Evolutionary conservation across 92 coral and sea anemone species (phyloP).

Genomic region (Parazoanthus atlanticus): DNA sequence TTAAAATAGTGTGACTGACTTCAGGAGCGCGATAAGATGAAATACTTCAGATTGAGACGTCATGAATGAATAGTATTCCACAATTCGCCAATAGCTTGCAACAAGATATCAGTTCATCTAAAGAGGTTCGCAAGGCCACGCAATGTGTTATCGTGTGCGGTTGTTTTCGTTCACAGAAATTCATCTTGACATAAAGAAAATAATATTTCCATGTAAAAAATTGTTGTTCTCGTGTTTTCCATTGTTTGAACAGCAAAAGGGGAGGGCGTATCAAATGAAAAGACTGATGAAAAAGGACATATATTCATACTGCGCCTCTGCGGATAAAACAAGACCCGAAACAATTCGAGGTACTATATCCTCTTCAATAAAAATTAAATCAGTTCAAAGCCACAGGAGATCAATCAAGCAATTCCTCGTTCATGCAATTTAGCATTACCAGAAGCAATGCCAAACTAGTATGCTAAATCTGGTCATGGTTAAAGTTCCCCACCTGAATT

Average conservation of each 20-base stretch:
- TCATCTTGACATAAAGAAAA: neutral
- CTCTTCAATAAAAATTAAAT: neutral
- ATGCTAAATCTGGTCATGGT: conserved; percentile 9
- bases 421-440: neutral
- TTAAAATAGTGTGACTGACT: neutral
- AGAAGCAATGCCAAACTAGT: neutral
- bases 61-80: neutral
- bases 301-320: neutral
- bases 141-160: neutral
- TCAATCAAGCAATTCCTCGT: conserved; percentile 1
- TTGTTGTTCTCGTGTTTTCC: neutral
- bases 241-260: neutral
- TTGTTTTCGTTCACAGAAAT: conserved; percentile 13
- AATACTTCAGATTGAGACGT: neutral
- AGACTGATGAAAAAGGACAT: neutral
- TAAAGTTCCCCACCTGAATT: conserved; percentile 26
- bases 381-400: conserved; percentile 12
- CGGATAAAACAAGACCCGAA: neutral
- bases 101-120: conserved; percentile 9
- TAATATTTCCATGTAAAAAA: neutral
- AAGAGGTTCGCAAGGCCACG: conserved; percentile 9
- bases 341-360: neutral
- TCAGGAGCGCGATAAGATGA: conserved; percentile 4
- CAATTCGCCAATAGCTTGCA: neutral
- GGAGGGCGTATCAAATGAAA: neutral